Base-by-base conservation (phyloP, 2,797 vertebrate genomes). In the Pseudochromis fuscus region DNA sequence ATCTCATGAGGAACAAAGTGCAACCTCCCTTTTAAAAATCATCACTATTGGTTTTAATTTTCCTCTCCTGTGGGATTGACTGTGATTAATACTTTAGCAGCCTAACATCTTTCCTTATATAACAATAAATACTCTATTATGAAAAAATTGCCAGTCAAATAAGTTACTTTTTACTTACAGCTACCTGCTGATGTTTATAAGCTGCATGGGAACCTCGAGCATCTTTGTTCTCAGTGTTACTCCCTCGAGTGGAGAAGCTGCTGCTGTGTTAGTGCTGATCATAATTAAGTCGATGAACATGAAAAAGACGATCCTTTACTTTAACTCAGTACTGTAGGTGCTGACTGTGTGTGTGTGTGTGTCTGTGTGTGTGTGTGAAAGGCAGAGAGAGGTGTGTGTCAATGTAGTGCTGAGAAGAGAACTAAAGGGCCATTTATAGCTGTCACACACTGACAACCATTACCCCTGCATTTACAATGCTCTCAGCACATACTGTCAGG, bases 371-470 rank as follows among this genome's bases (percentile, higher is more conserved):
- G 60, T n/a, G 38, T 51, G 51, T 40, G 16, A 27, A 42, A 56
- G 46, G 63, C 24, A 61, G 56, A 63, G 37, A 70, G 63, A 50
- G 49, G 78, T 53, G 81, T 80, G 82, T 85, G 75, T 85, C 76
- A 71, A 61, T 84, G 87, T 80, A 79, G 72, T 82, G 82, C 68
- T 79, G 83, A 86, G 83, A 76, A 85, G 75, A 87, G 79, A 88
- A 87, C 85, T 87, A 87, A 91, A 90, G 83, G 81, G 79, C 82
- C 90, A 91, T 91, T 91, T 91, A 90, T 91, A 89, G 87, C 85
- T 90, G 90, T 87, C 83, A 89, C 79, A 84, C 64, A 76, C 75
- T 91, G 89, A 89, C 91, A 92, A 87, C 89, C 87, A 89, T 91
- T 92, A 91, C 88, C 84, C 81, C 76, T 84, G 84, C 90, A 84